Evolutionary conservation across 2,888 invertebrate species (phyloP), one percentile per base, ranked within the genome.

Genomic region (Litoditis marina): DNA sequence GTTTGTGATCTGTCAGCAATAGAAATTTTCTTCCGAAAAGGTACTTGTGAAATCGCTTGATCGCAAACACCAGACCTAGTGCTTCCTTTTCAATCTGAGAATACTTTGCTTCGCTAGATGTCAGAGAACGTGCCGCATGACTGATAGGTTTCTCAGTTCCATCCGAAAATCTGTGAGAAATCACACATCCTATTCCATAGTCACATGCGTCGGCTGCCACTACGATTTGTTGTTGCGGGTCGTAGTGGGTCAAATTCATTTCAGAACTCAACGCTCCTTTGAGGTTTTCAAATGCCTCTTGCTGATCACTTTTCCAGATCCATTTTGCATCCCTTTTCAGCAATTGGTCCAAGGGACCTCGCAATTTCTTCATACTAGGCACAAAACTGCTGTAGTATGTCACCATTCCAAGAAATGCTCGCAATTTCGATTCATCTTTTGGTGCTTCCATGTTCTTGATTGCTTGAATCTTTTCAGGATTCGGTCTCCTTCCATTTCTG

Each of bases 1-100:
- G 84, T 62, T 84, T 83, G 60, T 86, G 86, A 63, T 86, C 86
- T 0, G 84, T 85, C 4, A 81, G 66, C 0, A 86, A 73, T 0
- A 68, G 67, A 25, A 85, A 83, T 0, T 70, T 52, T 6, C 76
- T 39, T 0, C 83, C 82, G 55, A 84, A 83, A 0, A 86, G 68
- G 63, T 84, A 86, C 0, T 81, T 82, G 28, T 84, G 62, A 62
- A 84, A 85, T 63, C 84, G 84, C 16, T 78, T 55, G 0, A 84
- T 66, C 3, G 83, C 83, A 76, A 76, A 84, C 6, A 84, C 73
- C 0, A 83, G 75, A 1, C 77, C 80, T 13, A 83, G 28, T 0
- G 78, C 81, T 73, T 86, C 86, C 16, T 83, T 73, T 60, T 86
- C 85, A 0, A 84, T 84, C 0, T 83, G 83, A 0, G 81, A 70